Evolutionary conservation across 35 echinoderm and acorn worm species (phyloP), one percentile per base, ranked within the genome.

Genomic region (Eucidaris tribuloides): DNA sequence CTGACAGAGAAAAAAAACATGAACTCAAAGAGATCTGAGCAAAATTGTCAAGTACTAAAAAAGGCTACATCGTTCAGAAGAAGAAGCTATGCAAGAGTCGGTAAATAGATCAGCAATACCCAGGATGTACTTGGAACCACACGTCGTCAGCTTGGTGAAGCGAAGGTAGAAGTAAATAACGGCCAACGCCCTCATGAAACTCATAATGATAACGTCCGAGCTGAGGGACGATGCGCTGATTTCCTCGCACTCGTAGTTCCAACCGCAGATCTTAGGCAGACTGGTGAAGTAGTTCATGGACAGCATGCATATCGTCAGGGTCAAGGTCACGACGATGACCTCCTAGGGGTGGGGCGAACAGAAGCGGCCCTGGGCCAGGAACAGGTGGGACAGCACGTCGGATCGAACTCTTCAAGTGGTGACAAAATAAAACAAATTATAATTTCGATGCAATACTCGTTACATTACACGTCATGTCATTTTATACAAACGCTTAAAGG

Each of bases 91-190:
- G n/a, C n/a, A n/a, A n/a, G n/a, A n/a, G n/a, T n/a, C n/a, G n/a
- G n/a, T n/a, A n/a, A n/a, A n/a, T n/a, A n/a, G n/a, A n/a, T n/a
- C n/a, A n/a, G n/a, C n/a, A n/a, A n/a, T 81, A 95, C 92, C 92
- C 2, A 95, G 68, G 33, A 95, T 90, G 55, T 95, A 95, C 58
- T 95, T 95, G 34, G 92, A 95, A 28, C 87, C 87, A 3, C 81
- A 50, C 32, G 48, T 95, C 32, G 82, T 66, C 40, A 95, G 79
- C 58, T 95, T 95, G 28, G 72, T 55, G 79, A 95, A 95, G 46
- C 90, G 92, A 22, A 95, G 66, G 61, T 95, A 95, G 40, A 95
- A 83, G 43, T 95, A 95, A 42, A 85, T 86, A 46, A 95, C 92
- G 19, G 92, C 87, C 43, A 95, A 77, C 22, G 86, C 82, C 3